Percentiles rank a stretch among this genome's conserved stretches.
Conservation (phyloP, 2,797 vertebrate genomes). For the Morelia viridis region DNA sequence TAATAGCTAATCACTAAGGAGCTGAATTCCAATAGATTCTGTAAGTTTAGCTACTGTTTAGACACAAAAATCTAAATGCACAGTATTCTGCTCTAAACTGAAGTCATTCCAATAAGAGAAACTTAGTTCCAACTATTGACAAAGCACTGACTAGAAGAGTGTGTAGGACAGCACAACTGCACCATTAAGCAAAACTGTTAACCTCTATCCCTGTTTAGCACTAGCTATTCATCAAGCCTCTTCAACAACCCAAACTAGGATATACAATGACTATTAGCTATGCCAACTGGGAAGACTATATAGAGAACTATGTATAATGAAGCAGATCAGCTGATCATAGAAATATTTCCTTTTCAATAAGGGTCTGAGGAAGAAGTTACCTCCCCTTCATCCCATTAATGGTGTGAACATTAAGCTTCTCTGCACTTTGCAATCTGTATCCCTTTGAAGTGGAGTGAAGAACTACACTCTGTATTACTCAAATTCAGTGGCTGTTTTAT, state of each 20-base stretch:
- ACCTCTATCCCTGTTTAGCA: constrained; percentile 16
- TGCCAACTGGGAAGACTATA: constrained; percentile 53
- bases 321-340: background rate
- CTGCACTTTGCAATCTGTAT: background rate
- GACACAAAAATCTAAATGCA: constrained; percentile 35
- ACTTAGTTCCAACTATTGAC: constrained; percentile 54
- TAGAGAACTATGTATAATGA: constrained; percentile 41
- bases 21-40: constrained; percentile 44
- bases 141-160: constrained; percentile 47
- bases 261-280: constrained; percentile 40
- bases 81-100: constrained; percentile 54
- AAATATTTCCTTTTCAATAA: constrained; percentile 51
- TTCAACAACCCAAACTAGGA: constrained; percentile 33
- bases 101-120: constrained; percentile 47
- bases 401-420: background rate
- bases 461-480: background rate
- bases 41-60: constrained; percentile 31
- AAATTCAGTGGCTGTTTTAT: background rate
- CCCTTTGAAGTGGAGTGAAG: background rate
- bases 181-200: constrained; percentile 50
- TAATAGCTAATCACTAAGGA: background rate
- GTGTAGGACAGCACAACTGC: constrained; percentile 41
- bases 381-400: background rate
- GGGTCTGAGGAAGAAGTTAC: background rate
- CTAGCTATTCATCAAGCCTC: constrained; percentile 55